Conservation (phyloP, 2,888 invertebrate genomes). For the Drymonia ruficornis region DNA sequence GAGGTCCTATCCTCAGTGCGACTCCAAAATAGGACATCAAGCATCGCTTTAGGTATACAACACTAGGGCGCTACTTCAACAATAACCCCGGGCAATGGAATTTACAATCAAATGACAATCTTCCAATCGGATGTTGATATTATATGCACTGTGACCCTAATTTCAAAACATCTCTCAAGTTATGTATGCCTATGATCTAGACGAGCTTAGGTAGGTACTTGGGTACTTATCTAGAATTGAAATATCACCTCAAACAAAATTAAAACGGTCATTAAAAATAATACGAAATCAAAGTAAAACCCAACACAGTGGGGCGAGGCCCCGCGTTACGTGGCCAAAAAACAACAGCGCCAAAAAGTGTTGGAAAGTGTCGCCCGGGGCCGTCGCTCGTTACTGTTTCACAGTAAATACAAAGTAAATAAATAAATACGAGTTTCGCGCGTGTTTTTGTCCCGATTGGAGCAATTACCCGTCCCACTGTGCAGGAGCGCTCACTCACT, state of each 20-base stretch:
- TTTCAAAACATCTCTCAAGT: too few species aligned
- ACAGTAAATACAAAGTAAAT: conserved; percentile 79
- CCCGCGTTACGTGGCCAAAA: conserved; percentile 32
- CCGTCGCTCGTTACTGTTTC: conserved; percentile 67
- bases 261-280: conserved; percentile 3
- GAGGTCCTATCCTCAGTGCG: too few species aligned
- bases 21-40: too few species aligned
- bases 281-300: conserved; percentile 14
- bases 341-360: conserved; percentile 24
- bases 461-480: conserved; percentile 66
- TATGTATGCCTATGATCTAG: too few species aligned
- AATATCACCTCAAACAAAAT: background rate
- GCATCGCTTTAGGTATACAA: too few species aligned
- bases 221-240: background rate
- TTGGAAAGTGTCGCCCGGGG: conserved; percentile 24
- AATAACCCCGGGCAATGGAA: too few species aligned
- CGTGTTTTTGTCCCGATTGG: conserved; percentile 77
- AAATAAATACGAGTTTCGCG: conserved; percentile 74
- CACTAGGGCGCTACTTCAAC: too few species aligned
- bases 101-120: too few species aligned
- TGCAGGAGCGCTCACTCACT: conserved; percentile 26
- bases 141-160: too few species aligned
- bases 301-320: conserved; percentile 25
- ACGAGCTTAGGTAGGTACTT: too few species aligned
- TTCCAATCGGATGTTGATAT: too few species aligned